A percentile compares a stretch with the other conserved stretches of the same genome.
phyloP scores from a whole-genome alignment of 2,888 invertebrate species.

The Stenolophus ochropezus region DNA sequence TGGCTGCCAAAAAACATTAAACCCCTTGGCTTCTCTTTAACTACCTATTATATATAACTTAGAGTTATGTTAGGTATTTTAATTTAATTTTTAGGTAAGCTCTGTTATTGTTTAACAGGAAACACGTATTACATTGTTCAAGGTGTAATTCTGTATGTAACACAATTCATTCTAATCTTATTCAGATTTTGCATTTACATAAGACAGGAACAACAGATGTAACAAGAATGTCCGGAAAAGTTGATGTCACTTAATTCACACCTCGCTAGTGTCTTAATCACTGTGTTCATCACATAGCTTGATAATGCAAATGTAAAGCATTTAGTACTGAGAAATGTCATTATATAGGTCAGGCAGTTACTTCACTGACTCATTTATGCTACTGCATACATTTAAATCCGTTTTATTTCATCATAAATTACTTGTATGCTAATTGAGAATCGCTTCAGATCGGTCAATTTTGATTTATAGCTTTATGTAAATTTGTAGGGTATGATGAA shows the following conservation, averaged over 20 bases:
- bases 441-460: background rate
- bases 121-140: background rate
- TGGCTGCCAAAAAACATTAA: too few relatives aligned
- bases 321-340: slow-evolving; percentile 36
- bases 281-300: background rate
- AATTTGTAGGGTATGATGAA: too few relatives aligned
- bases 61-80: background rate
- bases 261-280: slow-evolving; percentile 14
- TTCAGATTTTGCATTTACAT: slow-evolving; percentile 14
- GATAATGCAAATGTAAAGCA: slow-evolving; percentile 16
- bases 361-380: slow-evolving; percentile 16
- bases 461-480: background rate
- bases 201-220: slow-evolving; percentile 1
- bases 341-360: slow-evolving; percentile 24
- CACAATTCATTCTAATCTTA: background rate
- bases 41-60: too few relatives aligned
- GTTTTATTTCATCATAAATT: slow-evolving; percentile 19
- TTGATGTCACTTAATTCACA: slow-evolving; percentile 38
- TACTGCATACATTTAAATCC: slow-evolving; percentile 24
- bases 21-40: too few relatives aligned
- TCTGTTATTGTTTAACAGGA: background rate
- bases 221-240: background rate
- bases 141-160: slow-evolving; percentile 24
- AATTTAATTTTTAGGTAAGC: background rate
- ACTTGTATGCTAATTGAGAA: slow-evolving; percentile 4